Conservation (phyloP, 2,797 vertebrate genomes). For the Poecilia velifera region DNA sequence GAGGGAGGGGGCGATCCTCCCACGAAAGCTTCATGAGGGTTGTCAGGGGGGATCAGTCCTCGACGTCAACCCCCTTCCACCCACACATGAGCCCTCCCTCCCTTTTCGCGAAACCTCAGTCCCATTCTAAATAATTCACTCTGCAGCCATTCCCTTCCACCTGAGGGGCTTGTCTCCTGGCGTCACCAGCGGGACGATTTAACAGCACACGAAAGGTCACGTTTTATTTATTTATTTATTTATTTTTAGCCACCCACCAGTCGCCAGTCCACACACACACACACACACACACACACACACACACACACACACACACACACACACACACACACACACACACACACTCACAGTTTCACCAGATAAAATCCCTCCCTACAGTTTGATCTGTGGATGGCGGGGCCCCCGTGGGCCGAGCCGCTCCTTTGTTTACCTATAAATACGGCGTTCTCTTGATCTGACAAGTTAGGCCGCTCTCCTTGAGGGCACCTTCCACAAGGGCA, state of each 20-base stretch:
- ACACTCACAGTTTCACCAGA: slow-evolving; percentile 24
- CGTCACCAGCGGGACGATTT: slow-evolving; percentile 86
- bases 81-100: slow-evolving; percentile 27
- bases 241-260: slow-evolving; percentile 40
- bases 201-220: slow-evolving; percentile 86
- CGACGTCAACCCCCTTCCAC: slow-evolving; percentile 52
- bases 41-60: slow-evolving; percentile 81
- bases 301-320: slow-evolving; percentile 25
- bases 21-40: slow-evolving; percentile 62
- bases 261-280: slow-evolving; percentile 19
- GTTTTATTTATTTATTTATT: slow-evolving; percentile 45
- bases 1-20: slow-evolving; percentile 44
- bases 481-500: slow-evolving; percentile 74
- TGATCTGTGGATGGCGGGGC: slow-evolving; percentile 55
- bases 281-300: slow-evolving; percentile 25
- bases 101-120: slow-evolving; percentile 49
- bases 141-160: slow-evolving; percentile 85
- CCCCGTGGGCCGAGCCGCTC: slow-evolving; percentile 73
- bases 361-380: slow-evolving; percentile 56
- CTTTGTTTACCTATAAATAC: slow-evolving; percentile 77
- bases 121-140: slow-evolving; percentile 87
- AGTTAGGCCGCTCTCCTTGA: slow-evolving; percentile 78
- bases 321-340: slow-evolving; percentile 27
- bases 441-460: slow-evolving; percentile 74
- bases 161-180: slow-evolving; percentile 88